Evolutionary conservation across 1,140 invertebrate species (phyloP).

Genomic region (Hycleus phaleratus): DNA sequence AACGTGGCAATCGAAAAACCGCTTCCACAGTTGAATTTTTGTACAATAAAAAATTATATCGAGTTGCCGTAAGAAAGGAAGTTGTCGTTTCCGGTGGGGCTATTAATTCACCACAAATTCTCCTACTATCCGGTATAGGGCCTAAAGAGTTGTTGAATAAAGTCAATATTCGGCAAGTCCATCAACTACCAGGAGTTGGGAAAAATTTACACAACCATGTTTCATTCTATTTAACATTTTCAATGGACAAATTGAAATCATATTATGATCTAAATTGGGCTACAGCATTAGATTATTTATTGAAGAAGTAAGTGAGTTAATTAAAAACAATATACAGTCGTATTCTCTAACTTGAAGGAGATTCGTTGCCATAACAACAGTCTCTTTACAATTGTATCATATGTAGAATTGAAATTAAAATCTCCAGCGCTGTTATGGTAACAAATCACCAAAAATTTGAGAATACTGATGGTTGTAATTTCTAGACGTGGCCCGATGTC

Average conservation of each 20-base stretch:
- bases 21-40: slow-evolving; percentile 41
- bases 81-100: slow-evolving; percentile 51
- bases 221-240: slow-evolving; percentile 48
- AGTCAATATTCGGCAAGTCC: slow-evolving; percentile 45
- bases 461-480: no score
- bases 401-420: no score
- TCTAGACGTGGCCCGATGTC: slow-evolving; percentile 50
- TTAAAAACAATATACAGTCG: background rate
- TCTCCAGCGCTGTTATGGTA: no score
- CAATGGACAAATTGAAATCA: slow-evolving; percentile 46
- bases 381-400: no score
- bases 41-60: slow-evolving; percentile 38
- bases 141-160: slow-evolving; percentile 44
- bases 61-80: slow-evolving; percentile 44
- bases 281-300: slow-evolving; percentile 51
- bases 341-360: background rate
- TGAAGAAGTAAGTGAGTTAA: slow-evolving; percentile 30
- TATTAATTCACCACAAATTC: slow-evolving; percentile 51
- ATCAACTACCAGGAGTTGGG: slow-evolving; percentile 67
- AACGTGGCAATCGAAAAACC: slow-evolving; percentile 20
- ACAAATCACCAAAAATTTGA: no score
- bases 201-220: slow-evolving; percentile 69
- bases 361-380: no score
- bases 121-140: slow-evolving; percentile 53
- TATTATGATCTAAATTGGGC: slow-evolving; percentile 54